Evolutionary conservation across 2,797 vertebrate genomes (phyloP).

Genomic region (Aldrovandia affinis): DNA sequence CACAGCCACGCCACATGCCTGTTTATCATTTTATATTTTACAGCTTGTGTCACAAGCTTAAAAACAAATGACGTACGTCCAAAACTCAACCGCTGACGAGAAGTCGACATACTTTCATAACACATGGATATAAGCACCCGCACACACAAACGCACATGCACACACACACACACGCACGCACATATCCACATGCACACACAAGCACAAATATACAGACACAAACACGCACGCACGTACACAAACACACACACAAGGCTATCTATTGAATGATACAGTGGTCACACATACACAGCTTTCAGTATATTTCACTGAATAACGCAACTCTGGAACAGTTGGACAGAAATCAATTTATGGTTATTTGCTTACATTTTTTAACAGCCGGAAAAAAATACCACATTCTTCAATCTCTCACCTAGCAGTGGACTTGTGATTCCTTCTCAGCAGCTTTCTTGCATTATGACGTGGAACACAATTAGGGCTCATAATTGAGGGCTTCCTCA

Average conservation of each 20-base stretch:
- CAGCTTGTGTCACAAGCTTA: background rate
- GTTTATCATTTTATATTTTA: background rate
- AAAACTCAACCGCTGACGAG: background rate
- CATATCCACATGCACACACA: too few relatives aligned
- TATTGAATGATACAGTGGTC: too few relatives aligned
- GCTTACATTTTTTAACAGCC: background rate
- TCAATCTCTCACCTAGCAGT: background rate
- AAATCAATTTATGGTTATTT: background rate
- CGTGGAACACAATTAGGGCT: too few relatives aligned
- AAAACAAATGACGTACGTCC: background rate
- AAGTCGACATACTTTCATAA: background rate
- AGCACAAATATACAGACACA: too few relatives aligned
- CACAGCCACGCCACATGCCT: background rate
- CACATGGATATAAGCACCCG: background rate
- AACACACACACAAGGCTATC: too few relatives aligned
- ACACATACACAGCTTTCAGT: too few relatives aligned
- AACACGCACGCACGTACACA: too few relatives aligned
- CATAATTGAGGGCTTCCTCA: too few relatives aligned
- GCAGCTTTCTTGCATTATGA: background rate
- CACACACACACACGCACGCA: background rate
- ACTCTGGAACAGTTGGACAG: background rate
- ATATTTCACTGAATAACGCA: background rate
- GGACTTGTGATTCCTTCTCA: background rate
- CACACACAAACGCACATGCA: background rate
- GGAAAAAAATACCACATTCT: background rate